phyloP scores from a whole-genome alignment of 2,888 invertebrate genomes.

The Cancer borealis region DNA sequence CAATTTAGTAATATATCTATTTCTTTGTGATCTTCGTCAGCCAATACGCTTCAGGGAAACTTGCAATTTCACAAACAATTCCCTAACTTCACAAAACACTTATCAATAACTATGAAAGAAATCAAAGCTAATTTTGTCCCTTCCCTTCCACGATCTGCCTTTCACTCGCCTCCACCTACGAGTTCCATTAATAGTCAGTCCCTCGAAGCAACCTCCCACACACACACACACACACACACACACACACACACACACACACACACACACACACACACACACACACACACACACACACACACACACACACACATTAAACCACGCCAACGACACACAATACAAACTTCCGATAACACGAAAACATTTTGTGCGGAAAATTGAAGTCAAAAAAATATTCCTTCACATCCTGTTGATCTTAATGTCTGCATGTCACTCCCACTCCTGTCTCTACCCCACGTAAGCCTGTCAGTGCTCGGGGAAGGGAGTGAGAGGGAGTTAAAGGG shows the following conservation, averaged over 20 bases:
- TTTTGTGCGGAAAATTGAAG: not conserved
- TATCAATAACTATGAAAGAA: not conserved
- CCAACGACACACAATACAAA: too few species aligned
- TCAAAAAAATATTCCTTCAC: not conserved
- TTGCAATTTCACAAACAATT: conserved; percentile 7
- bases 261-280: too few species aligned
- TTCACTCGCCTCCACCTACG: not conserved
- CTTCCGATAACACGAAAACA: too few species aligned
- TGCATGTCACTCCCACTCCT: not conserved
- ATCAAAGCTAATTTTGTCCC: not conserved
- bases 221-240: too few species aligned
- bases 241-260: too few species aligned
- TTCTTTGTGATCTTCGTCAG: not conserved
- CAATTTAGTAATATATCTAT: too few species aligned
- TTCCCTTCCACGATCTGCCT: not conserved
- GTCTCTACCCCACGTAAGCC: not conserved
- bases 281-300: too few species aligned
- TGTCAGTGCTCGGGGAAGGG: not conserved
- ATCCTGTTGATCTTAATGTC: not conserved
- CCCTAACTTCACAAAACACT: not conserved
- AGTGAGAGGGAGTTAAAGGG: not conserved
- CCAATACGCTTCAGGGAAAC: not conserved
- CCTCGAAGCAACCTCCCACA: not conserved
- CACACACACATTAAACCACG: too few species aligned
- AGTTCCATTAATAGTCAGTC: not conserved